These are phyloP conservation scores for Neolamprologus longior DNA, from an alignment of 2,113 vertebrate species.

Conservation along the genomic window DNA sequence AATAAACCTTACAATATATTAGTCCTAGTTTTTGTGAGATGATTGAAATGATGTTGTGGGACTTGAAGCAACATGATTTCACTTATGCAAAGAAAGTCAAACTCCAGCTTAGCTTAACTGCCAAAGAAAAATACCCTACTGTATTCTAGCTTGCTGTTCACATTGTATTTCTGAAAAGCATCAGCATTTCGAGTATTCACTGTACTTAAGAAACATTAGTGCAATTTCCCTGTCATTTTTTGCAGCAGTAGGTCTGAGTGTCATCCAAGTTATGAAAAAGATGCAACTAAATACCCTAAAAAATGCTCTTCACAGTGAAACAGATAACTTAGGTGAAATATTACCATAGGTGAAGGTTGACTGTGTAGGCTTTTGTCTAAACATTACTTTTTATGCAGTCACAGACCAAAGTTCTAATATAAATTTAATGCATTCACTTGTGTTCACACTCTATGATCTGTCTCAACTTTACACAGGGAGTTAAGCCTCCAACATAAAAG, in stretches of 20 bases:
- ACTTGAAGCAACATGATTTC: background rate
- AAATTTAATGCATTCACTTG: background rate
- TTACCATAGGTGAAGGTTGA: background rate
- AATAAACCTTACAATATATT: background rate
- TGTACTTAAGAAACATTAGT: background rate
- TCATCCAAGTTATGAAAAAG: background rate
- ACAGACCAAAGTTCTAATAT: background rate
- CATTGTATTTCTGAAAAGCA: background rate
- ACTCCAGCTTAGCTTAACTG: background rate
- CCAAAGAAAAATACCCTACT: background rate
- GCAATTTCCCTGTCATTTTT: background rate
- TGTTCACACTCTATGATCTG: background rate
- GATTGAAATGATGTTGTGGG: background rate
- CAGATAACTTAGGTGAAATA: background rate
- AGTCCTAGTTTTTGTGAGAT: background rate
- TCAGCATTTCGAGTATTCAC: background rate
- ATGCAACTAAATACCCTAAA: background rate
- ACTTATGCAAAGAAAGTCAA: background rate
- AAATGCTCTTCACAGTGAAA: background rate
- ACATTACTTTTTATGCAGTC: background rate
- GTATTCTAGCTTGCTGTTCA: background rate
- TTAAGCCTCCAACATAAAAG: background rate
- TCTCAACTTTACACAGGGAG: background rate
- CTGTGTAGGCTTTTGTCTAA: background rate
- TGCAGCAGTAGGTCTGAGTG: background rate